Evolutionary conservation across 1,140 invertebrate genomes (phyloP).

Genomic region (Papilio machaon): DNA sequence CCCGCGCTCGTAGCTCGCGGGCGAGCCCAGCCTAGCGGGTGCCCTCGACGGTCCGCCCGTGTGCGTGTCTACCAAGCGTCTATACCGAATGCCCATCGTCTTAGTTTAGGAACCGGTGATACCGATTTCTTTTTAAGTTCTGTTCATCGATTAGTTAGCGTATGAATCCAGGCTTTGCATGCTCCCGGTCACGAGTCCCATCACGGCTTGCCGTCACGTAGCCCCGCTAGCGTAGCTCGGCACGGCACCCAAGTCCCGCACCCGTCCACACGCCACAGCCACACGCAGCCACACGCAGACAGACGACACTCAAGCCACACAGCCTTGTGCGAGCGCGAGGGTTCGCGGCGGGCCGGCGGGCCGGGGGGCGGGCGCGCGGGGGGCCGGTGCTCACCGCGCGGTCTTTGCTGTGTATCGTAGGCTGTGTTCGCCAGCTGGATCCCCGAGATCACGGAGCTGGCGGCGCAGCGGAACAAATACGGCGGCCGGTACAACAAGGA

Average conservation of each 20-base stretch:
- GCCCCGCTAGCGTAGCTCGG: conserved; percentile 78
- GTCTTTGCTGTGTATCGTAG: conserved; percentile 86
- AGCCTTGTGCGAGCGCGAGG: conserved; percentile 78
- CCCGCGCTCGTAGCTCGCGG: conserved; percentile 47
- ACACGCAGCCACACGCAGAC: conserved; percentile 65
- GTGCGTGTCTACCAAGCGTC: conserved; percentile 78
- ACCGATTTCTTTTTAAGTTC: conserved; percentile 80
- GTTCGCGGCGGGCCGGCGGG: conserved; percentile 68
- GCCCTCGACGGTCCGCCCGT: conserved; percentile 60
- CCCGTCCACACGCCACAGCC: conserved; percentile 74
- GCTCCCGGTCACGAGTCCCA: conserved; percentile 76
- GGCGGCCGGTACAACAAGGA: conserved; percentile 98
- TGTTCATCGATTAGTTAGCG: conserved; percentile 80
- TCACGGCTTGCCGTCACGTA: conserved; percentile 75
- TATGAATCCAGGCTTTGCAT: conserved; percentile 79
- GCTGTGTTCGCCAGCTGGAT: conserved; percentile 99
- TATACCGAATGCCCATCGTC: conserved; percentile 76
- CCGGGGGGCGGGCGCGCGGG: conserved; percentile 62
- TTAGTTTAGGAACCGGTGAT: conserved; percentile 75
- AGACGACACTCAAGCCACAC: conserved; percentile 79
- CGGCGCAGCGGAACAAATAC: conserved; percentile 98
- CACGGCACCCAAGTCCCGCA: conserved; percentile 79
- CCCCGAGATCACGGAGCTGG: conserved; percentile 99
- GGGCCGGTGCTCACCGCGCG: conserved; percentile 71
- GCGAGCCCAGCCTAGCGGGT: conserved; percentile 46